Percentiles rank a stretch among this genome's conserved stretches.
Evolutionary conservation across 2,797 vertebrate species (phyloP).

Genomic region (Oreonectes daqikongensis): DNA sequence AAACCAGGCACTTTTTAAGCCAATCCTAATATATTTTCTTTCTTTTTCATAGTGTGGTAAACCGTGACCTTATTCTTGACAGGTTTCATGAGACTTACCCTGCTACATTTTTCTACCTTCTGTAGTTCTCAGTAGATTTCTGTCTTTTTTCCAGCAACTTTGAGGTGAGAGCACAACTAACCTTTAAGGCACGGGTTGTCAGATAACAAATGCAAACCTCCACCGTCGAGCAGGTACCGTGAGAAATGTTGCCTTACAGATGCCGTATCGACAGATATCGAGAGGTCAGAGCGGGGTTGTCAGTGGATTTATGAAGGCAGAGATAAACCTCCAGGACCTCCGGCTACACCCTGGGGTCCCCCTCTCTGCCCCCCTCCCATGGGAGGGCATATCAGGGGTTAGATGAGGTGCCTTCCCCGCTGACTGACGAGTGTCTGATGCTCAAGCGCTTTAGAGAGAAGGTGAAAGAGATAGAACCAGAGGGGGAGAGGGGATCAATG

Average conservation of each 20-base stretch:
- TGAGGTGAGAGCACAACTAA: constrained; percentile 4
- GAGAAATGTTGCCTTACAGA: background rate
- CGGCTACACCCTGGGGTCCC: constrained; percentile 15
- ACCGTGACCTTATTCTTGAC: too few relatives aligned
- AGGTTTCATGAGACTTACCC: background rate
- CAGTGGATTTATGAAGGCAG: constrained; percentile 30
- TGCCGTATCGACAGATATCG: background rate
- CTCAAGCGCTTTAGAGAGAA: background rate
- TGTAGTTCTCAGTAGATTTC: background rate
- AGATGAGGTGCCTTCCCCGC: constrained; percentile 10
- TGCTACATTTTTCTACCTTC: background rate
- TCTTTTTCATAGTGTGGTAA: background rate
- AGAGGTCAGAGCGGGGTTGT: constrained; percentile 22
- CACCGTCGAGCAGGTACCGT: background rate
- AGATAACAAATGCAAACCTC: constrained; percentile 9
- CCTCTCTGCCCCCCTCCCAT: background rate
- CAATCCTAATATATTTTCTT: background rate
- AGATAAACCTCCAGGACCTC: constrained; percentile 28
- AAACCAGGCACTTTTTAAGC: background rate
- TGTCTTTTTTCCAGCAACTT: background rate
- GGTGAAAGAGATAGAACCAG: background rate
- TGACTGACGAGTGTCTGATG: constrained; percentile 30
- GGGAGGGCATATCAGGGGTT: background rate
- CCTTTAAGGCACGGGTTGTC: background rate
- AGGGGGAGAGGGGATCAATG: background rate